Conservation (phyloP, 1,140 invertebrate species). For the Psilanteris sp. region DNA sequence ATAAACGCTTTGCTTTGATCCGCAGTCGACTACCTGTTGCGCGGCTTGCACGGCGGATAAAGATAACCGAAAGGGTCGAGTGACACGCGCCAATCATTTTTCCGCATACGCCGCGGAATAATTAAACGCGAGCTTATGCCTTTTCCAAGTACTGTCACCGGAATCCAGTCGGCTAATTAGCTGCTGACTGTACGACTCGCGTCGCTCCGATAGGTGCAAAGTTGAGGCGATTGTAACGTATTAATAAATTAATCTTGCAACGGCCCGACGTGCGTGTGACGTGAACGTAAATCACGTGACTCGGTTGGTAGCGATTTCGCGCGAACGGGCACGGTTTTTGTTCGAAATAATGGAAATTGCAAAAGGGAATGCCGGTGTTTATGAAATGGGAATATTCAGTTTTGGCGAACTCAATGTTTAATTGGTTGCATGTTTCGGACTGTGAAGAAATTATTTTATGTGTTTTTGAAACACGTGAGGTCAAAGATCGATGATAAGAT, state of each 20-base stretch:
- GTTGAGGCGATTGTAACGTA: slow-evolving; percentile 34
- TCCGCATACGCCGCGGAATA: slow-evolving; percentile 48
- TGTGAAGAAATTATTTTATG: too few species aligned
- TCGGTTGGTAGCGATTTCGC: not conserved
- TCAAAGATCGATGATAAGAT: too few species aligned
- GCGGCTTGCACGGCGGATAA: slow-evolving; percentile 41
- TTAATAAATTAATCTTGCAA: slow-evolving; percentile 46
- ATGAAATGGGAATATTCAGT: too few species aligned
- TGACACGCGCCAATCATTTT: slow-evolving; percentile 59
- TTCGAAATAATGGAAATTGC: too few species aligned
- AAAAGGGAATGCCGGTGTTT: too few species aligned
- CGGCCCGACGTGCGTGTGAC: slow-evolving; percentile 6
- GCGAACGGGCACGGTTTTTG: too few species aligned
- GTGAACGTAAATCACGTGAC: not conserved
- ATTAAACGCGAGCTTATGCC: slow-evolving; percentile 43
- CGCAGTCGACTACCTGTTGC: slow-evolving; percentile 62
- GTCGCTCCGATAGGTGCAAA: slow-evolving; percentile 17
- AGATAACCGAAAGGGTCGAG: slow-evolving; percentile 55
- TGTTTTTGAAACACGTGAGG: too few species aligned
- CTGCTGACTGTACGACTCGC: slow-evolving; percentile 9
- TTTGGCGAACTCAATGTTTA: too few species aligned
- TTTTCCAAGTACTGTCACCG: slow-evolving; percentile 35
- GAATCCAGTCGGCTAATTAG: slow-evolving; percentile 45
- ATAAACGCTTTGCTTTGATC: slow-evolving; percentile 54
- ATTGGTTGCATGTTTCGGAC: too few species aligned